Percentiles rank a stretch among this genome's conserved stretches.
Evolutionary conservation across 1,140 invertebrate species (phyloP).

Genomic region (Anastrepha obliqua): DNA sequence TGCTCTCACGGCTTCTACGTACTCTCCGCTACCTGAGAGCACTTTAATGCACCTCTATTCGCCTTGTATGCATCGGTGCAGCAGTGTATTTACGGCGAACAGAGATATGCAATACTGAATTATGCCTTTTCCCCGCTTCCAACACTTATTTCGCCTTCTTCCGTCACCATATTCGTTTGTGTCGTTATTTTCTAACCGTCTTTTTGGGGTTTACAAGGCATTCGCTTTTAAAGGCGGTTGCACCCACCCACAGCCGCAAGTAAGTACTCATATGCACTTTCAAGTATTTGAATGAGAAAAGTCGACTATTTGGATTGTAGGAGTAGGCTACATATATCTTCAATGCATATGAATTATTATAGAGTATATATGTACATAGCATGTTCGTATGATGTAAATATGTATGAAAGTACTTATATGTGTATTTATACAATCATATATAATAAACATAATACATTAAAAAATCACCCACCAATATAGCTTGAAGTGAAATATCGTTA

Average conservation of each 20-base stretch:
- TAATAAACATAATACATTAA: background rate
- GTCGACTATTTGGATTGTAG: background rate
- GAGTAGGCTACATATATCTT: background rate
- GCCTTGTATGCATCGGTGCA: conserved; percentile 4
- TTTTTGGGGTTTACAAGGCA: conserved; percentile 19
- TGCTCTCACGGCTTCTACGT: background rate
- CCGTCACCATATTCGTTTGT: conserved; percentile 25
- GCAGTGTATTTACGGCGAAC: background rate
- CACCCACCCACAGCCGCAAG: conserved; percentile 38
- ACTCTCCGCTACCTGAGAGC: background rate
- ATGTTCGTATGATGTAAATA: too few species aligned
- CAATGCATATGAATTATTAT: background rate
- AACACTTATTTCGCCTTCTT: background rate
- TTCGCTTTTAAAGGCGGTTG: conserved; percentile 52
- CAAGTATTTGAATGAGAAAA: conserved; percentile 42
- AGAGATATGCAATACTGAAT: background rate
- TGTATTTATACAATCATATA: background rate
- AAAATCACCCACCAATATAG: background rate
- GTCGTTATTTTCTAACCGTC: background rate
- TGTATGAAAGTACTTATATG: background rate
- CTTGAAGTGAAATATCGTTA: background rate
- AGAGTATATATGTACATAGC: background rate
- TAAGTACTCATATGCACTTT: conserved; percentile 30
- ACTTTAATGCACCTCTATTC: background rate
- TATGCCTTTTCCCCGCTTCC: background rate